These are phyloP conservation scores for Drosophila mimetica DNA, from an alignment of 2,888 invertebrate genomes.

Conservation along the genomic window DNA sequence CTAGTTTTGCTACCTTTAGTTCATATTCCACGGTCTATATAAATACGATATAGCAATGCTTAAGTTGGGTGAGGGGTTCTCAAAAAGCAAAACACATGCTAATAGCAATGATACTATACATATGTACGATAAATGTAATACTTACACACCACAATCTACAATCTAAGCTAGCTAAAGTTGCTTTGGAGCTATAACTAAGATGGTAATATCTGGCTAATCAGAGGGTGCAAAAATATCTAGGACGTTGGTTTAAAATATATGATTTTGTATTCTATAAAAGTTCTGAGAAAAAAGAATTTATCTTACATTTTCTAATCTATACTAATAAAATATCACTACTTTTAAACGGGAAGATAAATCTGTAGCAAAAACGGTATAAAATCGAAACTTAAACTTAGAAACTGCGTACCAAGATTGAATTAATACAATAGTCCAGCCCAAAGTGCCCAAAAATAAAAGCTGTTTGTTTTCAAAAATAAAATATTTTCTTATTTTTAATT, in stretches of 20 bases:
- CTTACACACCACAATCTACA: conserved; percentile 24
- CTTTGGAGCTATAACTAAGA: conserved; percentile 28
- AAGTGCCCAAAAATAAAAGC: too few relatives aligned
- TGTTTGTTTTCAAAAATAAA: too few relatives aligned
- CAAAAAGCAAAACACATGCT: conserved; percentile 5
- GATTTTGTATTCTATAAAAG: background rate
- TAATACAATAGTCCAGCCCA: too few relatives aligned
- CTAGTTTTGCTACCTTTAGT: conserved; percentile 48
- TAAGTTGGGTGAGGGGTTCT: conserved; percentile 20
- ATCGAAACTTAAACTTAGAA: too few relatives aligned
- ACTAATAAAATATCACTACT: too few relatives aligned
- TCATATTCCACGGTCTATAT: conserved; percentile 14
- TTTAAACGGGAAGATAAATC: too few relatives aligned
- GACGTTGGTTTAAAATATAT: conserved; percentile 4
- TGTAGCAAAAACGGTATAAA: too few relatives aligned
- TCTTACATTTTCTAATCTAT: too few relatives aligned
- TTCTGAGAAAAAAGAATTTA: too few relatives aligned
- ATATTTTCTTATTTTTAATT: too few relatives aligned
- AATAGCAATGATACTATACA: conserved; percentile 46
- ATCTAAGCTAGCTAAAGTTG: conserved; percentile 33
- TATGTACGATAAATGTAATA: conserved; percentile 40
- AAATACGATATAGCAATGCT: conserved; percentile 33
- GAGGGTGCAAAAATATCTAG: background rate
- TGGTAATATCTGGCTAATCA: conserved; percentile 10
- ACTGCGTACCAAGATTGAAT: too few relatives aligned